Conservation (phyloP, 2,797 vertebrate genomes). For the Chelon labrosus region DNA sequence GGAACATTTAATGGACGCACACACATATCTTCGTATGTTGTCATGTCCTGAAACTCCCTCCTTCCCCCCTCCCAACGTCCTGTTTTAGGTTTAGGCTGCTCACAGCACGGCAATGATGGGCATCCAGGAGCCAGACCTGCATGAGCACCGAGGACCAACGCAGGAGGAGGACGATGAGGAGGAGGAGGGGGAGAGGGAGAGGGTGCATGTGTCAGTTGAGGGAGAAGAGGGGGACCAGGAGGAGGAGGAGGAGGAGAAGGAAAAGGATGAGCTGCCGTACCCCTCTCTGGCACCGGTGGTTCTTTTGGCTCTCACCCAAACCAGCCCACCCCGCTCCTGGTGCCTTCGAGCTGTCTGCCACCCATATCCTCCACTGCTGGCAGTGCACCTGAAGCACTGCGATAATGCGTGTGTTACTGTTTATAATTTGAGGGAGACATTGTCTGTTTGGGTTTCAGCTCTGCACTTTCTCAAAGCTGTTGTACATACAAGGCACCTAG, state of each 20-base stretch:
- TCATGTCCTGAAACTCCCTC: conserved; percentile 32
- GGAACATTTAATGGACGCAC: conserved; percentile 9
- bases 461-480: conserved; percentile 69
- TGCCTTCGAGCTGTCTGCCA: conserved; percentile 95
- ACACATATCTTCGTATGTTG: conserved; percentile 23
- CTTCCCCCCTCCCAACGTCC: background rate
- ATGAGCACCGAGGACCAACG: conserved; percentile 65
- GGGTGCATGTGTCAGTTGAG: conserved; percentile 71
- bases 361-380: conserved; percentile 92
- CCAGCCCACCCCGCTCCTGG: conserved; percentile 95
- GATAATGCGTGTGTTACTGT: conserved; percentile 22
- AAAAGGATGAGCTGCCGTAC: conserved; percentile 90
- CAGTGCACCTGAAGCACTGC: conserved; percentile 28
- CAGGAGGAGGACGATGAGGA: conserved; percentile 72
- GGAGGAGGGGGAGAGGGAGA: conserved; percentile 73
- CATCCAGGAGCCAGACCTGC: conserved; percentile 76
- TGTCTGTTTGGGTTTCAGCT: conserved; percentile 69
- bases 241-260: conserved; percentile 77
- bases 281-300: conserved; percentile 93
- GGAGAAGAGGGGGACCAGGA: conserved; percentile 73
- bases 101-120: conserved; percentile 77
- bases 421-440: conserved; percentile 36
- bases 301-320: conserved; percentile 95
- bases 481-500: conserved; percentile 41
- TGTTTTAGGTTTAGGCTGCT: conserved; percentile 73